Percentiles rank a stretch among this genome's conserved stretches.
Evolutionary conservation across 92 coral and sea anemone species (phyloP).

Genomic region (Porites rus): DNA sequence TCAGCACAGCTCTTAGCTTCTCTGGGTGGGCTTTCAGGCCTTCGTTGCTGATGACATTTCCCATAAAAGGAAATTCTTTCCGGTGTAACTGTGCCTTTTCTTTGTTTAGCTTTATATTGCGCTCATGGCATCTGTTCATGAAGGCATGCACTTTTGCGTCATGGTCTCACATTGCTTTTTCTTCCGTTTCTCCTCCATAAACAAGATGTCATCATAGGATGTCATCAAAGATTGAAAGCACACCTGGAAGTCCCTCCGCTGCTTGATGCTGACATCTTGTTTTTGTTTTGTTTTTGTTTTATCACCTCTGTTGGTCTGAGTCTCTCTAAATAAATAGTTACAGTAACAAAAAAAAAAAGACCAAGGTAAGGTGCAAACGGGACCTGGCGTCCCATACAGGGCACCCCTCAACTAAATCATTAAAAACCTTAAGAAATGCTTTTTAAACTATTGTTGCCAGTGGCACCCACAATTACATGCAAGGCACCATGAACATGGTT

Average conservation of each 20-base stretch:
- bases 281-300: too few species aligned
- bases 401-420: too few species aligned
- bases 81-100: slow-evolving; percentile 41
- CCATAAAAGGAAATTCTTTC: slow-evolving; percentile 41
- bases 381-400: too few species aligned
- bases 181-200: slow-evolving; percentile 32
- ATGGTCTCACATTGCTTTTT: slow-evolving; percentile 32
- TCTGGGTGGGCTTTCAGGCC: slow-evolving; percentile 52
- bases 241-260: slow-evolving; percentile 31
- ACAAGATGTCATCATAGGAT: slow-evolving; percentile 1
- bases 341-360: too few species aligned
- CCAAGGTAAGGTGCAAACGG: too few species aligned
- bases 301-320: too few species aligned
- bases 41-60: slow-evolving; percentile 30
- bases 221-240: slow-evolving; percentile 33
- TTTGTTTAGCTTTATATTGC: slow-evolving; percentile 37
- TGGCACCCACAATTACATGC: too few species aligned
- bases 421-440: too few species aligned
- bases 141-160: slow-evolving; percentile 27
- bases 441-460: too few species aligned
- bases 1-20: slow-evolving; percentile 35
- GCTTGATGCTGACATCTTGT: slow-evolving; percentile 34
- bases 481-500: too few species aligned
- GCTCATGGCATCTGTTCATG: slow-evolving; percentile 45
- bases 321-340: too few species aligned